These are phyloP conservation scores for Asarcornis scutulata DNA, from an alignment of 2,113 vertebrate species.

Conservation along the genomic window DNA sequence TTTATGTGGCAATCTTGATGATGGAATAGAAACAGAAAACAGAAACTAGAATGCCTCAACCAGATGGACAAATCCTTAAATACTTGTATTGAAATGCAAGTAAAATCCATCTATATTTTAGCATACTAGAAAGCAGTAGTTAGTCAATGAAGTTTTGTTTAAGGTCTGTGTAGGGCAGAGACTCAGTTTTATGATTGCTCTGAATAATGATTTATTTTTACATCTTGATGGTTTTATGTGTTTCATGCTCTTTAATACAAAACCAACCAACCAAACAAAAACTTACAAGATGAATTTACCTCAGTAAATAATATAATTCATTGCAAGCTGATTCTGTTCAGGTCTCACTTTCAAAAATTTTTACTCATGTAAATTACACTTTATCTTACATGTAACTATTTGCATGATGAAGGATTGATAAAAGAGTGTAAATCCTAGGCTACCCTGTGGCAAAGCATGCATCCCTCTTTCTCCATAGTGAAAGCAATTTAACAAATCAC, in stretches of 20 bases:
- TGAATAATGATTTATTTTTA: not conserved
- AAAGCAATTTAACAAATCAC: not conserved
- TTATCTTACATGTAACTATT: not conserved
- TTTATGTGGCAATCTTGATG: not conserved
- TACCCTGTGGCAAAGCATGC: rapidly evolving
- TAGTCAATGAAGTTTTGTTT: not conserved
- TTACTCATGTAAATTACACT: not conserved
- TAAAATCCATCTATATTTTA: not conserved
- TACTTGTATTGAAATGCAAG: conserved; percentile 6
- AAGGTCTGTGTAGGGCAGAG: not conserved
- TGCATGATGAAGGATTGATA: not conserved
- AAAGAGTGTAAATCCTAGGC: not conserved
- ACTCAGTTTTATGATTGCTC: not conserved
- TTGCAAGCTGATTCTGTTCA: not conserved
- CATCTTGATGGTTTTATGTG: not conserved
- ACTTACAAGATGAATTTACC: not conserved
- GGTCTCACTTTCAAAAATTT: not conserved
- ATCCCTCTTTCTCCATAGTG: not conserved
- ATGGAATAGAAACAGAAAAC: not conserved
- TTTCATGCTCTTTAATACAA: not conserved
- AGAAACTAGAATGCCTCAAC: not conserved
- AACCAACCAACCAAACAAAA: not conserved
- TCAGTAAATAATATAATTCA: not conserved
- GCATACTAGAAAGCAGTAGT: not conserved
- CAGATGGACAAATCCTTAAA: conserved; percentile 2